Percentiles rank a stretch among this genome's conserved stretches.
Conservation (phyloP, 2,113 vertebrate species). For the Serinus canaria region DNA sequence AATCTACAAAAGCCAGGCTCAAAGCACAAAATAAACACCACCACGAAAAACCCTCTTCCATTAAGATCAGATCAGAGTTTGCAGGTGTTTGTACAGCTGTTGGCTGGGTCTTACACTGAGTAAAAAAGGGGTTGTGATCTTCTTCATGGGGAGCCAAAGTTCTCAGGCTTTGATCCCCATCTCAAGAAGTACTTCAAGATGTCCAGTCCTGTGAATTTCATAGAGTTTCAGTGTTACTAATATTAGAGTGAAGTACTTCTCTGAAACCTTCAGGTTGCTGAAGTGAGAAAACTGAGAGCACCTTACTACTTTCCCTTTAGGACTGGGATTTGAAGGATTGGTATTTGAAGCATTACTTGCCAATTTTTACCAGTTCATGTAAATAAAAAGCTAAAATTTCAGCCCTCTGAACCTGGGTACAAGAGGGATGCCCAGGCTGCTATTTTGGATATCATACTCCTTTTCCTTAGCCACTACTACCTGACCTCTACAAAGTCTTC, state of each 20-base stretch:
- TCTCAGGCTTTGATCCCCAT: neutral
- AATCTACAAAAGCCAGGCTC: slow-evolving; percentile 36
- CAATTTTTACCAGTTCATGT: neutral
- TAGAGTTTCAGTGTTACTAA: neutral
- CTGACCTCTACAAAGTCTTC: neutral
- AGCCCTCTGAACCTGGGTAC: neutral
- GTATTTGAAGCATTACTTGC: neutral
- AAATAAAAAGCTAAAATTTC: neutral
- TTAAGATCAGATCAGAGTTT: slow-evolving; percentile 38
- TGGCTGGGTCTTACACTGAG: neutral
- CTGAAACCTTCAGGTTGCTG: neutral
- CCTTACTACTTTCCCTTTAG: neutral
- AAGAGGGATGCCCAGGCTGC: neutral
- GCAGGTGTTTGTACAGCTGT: slow-evolving; percentile 60
- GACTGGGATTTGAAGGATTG: neutral
- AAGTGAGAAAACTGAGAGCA: neutral
- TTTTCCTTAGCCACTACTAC: neutral
- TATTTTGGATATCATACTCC: neutral
- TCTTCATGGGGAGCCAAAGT: slow-evolving; percentile 23
- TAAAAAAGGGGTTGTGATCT: slow-evolving; percentile 21
- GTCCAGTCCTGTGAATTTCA: neutral
- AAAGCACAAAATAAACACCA: slow-evolving; percentile 57
- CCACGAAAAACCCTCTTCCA: neutral
- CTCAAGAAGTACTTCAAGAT: slow-evolving; percentile 39
- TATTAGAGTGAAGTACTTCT: neutral